These are phyloP conservation scores for Melitaea athalia DNA, from an alignment of 2,888 invertebrate genomes.

Conservation along the genomic window DNA sequence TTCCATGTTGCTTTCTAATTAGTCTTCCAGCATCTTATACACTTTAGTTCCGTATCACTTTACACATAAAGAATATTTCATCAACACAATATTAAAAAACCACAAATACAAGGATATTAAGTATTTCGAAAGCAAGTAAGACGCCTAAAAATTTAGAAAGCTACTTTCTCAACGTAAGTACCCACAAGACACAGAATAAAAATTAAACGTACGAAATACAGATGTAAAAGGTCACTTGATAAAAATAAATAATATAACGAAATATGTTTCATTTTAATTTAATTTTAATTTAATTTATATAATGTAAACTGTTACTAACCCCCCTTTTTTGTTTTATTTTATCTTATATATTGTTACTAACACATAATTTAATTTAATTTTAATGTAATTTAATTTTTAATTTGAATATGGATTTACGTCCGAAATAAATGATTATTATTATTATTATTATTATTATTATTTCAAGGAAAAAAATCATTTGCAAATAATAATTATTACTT, in stretches of 20 bases:
- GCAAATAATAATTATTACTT: too few species aligned
- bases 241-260: not conserved
- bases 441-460: too few species aligned
- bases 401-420: too few species aligned
- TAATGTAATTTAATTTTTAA: too few species aligned
- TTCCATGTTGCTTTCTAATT: slow-evolving; percentile 82
- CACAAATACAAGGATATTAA: slow-evolving; percentile 34
- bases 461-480: too few species aligned
- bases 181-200: slow-evolving; percentile 34
- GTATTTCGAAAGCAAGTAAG: slow-evolving; percentile 48
- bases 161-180: slow-evolving; percentile 67
- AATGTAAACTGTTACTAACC: too few species aligned
- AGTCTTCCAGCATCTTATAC: slow-evolving; percentile 40
- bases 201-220: slow-evolving; percentile 8
- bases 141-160: slow-evolving; percentile 71
- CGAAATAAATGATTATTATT: too few species aligned
- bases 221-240: not conserved
- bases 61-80: slow-evolving; percentile 37
- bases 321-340: too few species aligned
- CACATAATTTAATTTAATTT: too few species aligned
- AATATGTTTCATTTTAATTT: too few species aligned
- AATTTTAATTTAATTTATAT: too few species aligned
- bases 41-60: slow-evolving; percentile 38
- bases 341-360: too few species aligned
- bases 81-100: slow-evolving; percentile 18